phyloP scores from a whole-genome alignment of 2,888 invertebrate genomes.

The Mesorhabditis sp. region DNA sequence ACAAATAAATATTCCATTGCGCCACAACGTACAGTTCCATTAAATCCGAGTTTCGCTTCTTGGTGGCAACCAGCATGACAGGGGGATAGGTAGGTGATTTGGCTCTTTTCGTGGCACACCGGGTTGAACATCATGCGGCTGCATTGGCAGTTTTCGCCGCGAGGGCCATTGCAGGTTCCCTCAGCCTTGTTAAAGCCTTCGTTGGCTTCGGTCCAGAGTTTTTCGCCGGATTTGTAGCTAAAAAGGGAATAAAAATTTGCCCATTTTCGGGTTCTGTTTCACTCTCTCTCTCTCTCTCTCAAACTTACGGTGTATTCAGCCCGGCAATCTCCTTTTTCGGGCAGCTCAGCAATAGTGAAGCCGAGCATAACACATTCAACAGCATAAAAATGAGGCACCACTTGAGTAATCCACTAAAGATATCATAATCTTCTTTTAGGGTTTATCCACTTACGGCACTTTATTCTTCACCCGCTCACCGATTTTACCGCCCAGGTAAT shows the following conservation, averaged over 20 bases:
- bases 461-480: slow-evolving; percentile 19
- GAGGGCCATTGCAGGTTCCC: slow-evolving; percentile 18
- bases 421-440: background rate
- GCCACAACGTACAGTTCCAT: slow-evolving; percentile 5
- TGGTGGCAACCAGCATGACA: slow-evolving; percentile 34
- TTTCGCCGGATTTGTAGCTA: too few species aligned
- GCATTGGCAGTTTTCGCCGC: slow-evolving; percentile 29
- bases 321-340: slow-evolving; percentile 19
- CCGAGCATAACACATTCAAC: slow-evolving; percentile 15
- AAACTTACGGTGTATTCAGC: slow-evolving; percentile 13
- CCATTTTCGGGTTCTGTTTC: too few species aligned
- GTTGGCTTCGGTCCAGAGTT: too few species aligned
- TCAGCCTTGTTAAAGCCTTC: background rate
- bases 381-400: slow-evolving; percentile 16
- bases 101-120: slow-evolving; percentile 27
- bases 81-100: slow-evolving; percentile 31
- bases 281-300: too few species aligned
- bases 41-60: slow-evolving; percentile 10
- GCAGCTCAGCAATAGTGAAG: slow-evolving; percentile 17
- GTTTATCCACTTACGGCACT: slow-evolving; percentile 14
- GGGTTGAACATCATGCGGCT: slow-evolving; percentile 35
- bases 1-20: too few species aligned
- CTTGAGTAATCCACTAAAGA: slow-evolving; percentile 18
- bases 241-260: too few species aligned
- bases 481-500: slow-evolving; percentile 27